Evolutionary conservation across 2,113 vertebrate species (phyloP), one percentile per base, ranked within the genome.

Genomic region (Strigops habroptila): DNA sequence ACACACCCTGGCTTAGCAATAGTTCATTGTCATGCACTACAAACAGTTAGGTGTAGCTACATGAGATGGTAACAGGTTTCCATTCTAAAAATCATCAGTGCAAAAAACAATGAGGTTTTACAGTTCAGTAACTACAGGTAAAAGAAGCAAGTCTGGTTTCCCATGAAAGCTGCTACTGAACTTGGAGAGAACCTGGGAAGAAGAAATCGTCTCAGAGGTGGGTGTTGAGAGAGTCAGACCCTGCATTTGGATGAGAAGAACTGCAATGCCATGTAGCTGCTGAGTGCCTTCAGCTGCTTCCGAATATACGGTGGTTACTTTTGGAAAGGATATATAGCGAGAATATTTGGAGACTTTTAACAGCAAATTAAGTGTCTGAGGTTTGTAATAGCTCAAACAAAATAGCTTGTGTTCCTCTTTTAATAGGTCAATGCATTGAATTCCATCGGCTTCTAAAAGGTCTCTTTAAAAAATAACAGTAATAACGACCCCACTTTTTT

Each of bases 101-200:
- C 99, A 98, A 98, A 99, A 95, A 98, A 98, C 97, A 97, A 98
- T 98, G 98, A 99, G 99, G 98, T 98, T 97, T 97, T 95, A 98
- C 98, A 98, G 98, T 98, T 99, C 98, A 98, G 97, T 97, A 92
- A 98, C 98, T 98, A 97, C 97, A 98, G 98, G 98, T 97, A 97
- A 95, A 95, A 97, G 95, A 97, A 98, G 97, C 92, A 5, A 97
- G 94, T 95, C 91, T 78, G 69, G 86, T 95, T 95, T 97, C 96
- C 95, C 33, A 43, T 57, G 64, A 94, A 97, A 98, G 96, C 96
- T 91, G 95, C 89, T 97, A 91, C 93, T 95, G 91, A 91, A 90
- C 88, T 90, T 65, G 92, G 78, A 93, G 91, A 94, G 91, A 88
- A 95, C 91, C 76, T 90, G 95, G 96, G 71, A 89, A 81, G 88